phyloP scores from a whole-genome alignment of 2,113 vertebrate species.

The Sminthopsis crassicaudata region DNA sequence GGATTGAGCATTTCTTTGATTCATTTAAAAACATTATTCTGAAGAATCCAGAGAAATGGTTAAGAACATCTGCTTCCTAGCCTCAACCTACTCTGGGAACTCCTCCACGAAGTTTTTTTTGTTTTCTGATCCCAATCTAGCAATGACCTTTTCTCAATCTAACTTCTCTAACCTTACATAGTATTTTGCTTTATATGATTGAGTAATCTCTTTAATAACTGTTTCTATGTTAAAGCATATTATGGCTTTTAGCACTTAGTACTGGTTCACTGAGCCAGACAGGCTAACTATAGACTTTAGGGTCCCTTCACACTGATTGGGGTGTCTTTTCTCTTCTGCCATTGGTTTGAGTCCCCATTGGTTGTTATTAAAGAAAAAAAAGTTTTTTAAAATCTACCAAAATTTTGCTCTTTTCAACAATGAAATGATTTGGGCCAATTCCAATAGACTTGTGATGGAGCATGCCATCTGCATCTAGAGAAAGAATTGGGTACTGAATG shows the following conservation, averaged over 20 bases:
- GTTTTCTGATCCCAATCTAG: not conserved
- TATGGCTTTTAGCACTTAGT: not conserved
- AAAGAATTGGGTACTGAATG: no score
- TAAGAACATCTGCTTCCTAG: not conserved
- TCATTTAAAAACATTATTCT: not conserved
- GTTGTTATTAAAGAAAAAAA: not conserved
- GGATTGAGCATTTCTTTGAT: not conserved
- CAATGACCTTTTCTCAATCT: not conserved
- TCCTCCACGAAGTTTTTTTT: not conserved
- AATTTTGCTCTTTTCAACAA: no score
- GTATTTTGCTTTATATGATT: not conserved
- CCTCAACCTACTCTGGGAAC: not conserved
- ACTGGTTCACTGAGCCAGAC: not conserved
- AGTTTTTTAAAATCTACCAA: not conserved
- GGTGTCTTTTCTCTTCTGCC: not conserved
- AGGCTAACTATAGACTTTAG: not conserved
- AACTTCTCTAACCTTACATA: not conserved
- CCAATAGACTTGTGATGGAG: no score
- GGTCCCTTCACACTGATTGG: not conserved
- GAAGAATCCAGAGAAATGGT: not conserved
- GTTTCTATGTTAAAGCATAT: not conserved
- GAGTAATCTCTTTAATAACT: not conserved
- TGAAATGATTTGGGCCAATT: no score
- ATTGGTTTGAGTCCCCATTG: not conserved
- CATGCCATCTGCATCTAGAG: no score